phyloP scores from a whole-genome alignment of 2,888 invertebrate genomes.

The Lumbricus terrestris region DNA sequence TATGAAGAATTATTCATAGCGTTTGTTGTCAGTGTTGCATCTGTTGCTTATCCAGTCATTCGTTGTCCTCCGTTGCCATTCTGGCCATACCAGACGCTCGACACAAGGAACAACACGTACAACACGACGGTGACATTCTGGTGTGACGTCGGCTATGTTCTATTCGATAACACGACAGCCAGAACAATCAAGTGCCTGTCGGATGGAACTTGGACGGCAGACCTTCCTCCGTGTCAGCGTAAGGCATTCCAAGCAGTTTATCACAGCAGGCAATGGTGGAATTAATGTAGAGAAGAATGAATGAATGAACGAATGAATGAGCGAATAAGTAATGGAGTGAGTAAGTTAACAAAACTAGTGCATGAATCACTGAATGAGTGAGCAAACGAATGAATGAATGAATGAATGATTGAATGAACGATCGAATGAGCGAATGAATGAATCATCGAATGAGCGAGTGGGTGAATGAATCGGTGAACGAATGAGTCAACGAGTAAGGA shows the following conservation, averaged over 20 bases:
- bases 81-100: constrained; percentile 31
- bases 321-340: neutral
- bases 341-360: no score
- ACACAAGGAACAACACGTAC: constrained; percentile 36
- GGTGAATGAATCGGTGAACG: no score
- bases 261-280: neutral
- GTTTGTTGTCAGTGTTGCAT: neutral
- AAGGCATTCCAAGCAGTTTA: neutral
- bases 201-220: constrained; percentile 39
- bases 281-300: neutral
- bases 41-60: constrained; percentile 30
- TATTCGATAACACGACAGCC: constrained; percentile 39
- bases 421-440: no score
- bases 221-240: constrained; percentile 38
- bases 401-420: no score
- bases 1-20: no score
- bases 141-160: constrained; percentile 39
- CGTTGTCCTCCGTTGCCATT: constrained; percentile 37
- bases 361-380: no score
- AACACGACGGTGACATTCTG: constrained; percentile 39
- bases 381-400: no score
- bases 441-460: no score
- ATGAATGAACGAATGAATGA: neutral
- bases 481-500: no score
- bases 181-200: constrained; percentile 38